Evolutionary conservation across 2,797 vertebrate species (phyloP), one percentile per base, ranked within the genome.

Genomic region (Florisuga fusca): DNA sequence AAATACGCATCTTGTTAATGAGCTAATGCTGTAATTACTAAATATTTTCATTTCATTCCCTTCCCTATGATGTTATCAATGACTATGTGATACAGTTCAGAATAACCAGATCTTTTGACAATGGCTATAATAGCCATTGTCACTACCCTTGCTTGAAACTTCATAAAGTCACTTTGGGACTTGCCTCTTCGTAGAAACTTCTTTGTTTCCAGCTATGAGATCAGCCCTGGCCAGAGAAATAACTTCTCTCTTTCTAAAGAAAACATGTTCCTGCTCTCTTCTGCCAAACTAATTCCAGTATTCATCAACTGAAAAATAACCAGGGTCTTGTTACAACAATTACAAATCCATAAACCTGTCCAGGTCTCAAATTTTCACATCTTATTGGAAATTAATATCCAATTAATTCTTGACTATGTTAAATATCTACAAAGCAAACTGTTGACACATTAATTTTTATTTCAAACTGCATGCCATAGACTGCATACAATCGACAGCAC

Each of bases 41-140:
- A 84, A 45, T 55, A 66, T 31, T 59, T 78, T 54, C 14, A 75
- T 79, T 62, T 34, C 8, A 43, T 75, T 59, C n/a, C 16, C n/a
- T 86, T 79, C 11, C 36, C 27, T 59, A 73, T 63, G n/a, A 8
- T 23, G 22, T 72, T 80, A 79, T 29, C 54, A 66, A 36, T 17
- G 29, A 61, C 23, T 8, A 20, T 62, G 68, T 0, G 1, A 77
- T 51, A 77, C 8, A 6, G 25, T 68, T 81, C 64, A 87, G 59
- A 95, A 80, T 51, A 89, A 89, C 71, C 31, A 53, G 43, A 72
- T 66, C 50, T 90, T 94, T 48, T 77, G 43, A 78, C 50, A 85
- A n/a, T 50, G 81, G 38, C 33, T 77, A n/a, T 29, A 84, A 45
- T 8, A 81, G 54, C 51, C 84, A 46, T 25, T 81, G 34, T 69